Evolutionary conservation across 2,888 invertebrate species (phyloP).

Genomic region (Diachrysia chrysitis): DNA sequence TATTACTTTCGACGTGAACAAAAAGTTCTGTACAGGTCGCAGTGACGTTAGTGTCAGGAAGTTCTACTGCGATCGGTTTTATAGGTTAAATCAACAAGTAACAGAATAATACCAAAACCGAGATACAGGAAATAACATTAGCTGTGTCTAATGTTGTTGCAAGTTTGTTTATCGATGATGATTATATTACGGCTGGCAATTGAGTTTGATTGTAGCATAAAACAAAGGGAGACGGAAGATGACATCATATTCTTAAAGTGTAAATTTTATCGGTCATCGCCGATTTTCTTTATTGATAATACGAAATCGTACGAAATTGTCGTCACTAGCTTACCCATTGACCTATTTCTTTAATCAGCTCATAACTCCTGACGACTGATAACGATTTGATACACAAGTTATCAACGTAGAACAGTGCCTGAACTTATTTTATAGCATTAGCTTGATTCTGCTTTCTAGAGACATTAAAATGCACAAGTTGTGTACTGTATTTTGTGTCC

Average conservation of each 20-base stretch:
- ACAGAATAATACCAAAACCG: not conserved
- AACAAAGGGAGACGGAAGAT: no score
- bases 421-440: not conserved
- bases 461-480: not conserved
- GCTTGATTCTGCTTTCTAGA: not conserved
- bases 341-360: conserved; percentile 46
- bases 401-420: conserved; percentile 12
- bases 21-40: not conserved
- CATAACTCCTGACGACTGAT: conserved; percentile 45
- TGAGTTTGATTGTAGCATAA: no score
- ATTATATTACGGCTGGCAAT: no score
- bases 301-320: not conserved
- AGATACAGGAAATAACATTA: not conserved
- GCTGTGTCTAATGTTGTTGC: no score
- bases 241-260: no score
- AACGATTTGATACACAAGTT: conserved; percentile 28
- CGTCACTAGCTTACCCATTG: conserved; percentile 26
- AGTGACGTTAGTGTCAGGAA: not conserved
- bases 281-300: no score
- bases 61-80: not conserved
- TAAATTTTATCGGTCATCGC: no score
- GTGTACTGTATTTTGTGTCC: no score
- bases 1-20: not conserved
- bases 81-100: not conserved
- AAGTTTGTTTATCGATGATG: no score